A percentile compares a stretch with the other conserved stretches of the same genome.
Conservation (phyloP, 2,113 vertebrate species). For the Fregata magnificens region DNA sequence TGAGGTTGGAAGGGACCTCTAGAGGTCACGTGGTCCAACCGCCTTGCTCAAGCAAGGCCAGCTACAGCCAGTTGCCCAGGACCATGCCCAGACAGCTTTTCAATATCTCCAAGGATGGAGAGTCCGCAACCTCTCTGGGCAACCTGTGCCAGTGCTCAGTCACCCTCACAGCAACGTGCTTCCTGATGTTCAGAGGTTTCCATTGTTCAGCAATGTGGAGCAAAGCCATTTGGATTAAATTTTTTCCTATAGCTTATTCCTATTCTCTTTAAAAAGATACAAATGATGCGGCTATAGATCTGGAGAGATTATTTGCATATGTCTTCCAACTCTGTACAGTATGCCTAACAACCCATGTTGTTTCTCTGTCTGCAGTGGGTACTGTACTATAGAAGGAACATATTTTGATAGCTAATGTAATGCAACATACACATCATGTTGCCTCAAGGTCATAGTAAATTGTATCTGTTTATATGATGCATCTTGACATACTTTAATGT, state of each 20-base stretch:
- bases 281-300: background rate
- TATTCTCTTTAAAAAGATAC: background rate
- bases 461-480: conserved; percentile 18
- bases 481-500: conserved; percentile 36
- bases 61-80: background rate
- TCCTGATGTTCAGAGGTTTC: background rate
- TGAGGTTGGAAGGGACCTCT: background rate
- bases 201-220: background rate
- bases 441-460: conserved; percentile 52
- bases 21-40: background rate
- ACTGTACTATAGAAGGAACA: background rate
- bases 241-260: background rate
- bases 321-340: background rate
- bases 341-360: background rate
- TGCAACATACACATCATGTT: conserved; percentile 16
- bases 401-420: conserved; percentile 41
- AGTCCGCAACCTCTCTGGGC: background rate
- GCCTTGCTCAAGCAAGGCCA: background rate
- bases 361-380: background rate
- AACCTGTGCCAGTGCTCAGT: background rate
- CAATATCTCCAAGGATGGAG: background rate
- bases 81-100: background rate
- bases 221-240: background rate
- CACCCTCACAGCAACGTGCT: fast-evolving
- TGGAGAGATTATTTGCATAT: background rate